A percentile compares a stretch with the other conserved stretches of the same genome.
phyloP scores from a whole-genome alignment of 2,113 vertebrate species.

The Phoxinus phoxinus region DNA sequence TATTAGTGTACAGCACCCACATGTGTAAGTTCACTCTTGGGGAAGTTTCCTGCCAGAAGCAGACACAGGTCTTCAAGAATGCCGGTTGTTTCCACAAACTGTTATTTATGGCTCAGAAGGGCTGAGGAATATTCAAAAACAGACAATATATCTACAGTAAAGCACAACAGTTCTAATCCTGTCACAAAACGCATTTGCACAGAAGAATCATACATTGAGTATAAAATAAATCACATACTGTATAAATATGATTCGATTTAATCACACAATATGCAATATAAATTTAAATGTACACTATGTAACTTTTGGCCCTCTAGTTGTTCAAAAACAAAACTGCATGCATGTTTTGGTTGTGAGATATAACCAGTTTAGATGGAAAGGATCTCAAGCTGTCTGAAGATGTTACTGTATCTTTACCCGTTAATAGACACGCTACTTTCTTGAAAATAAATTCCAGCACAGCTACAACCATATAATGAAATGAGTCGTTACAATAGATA shows the following conservation, averaged over 20 bases:
- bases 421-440: no score
- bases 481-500: no score
- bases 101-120: neutral
- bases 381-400: no score
- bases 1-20: neutral
- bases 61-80: slow-evolving; percentile 26
- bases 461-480: no score
- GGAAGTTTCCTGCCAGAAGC: slow-evolving; percentile 11
- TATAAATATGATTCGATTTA: neutral
- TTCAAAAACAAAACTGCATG: no score
- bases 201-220: neutral
- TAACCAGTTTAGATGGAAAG: no score
- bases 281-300: no score
- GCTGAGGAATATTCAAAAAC: neutral
- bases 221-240: neutral
- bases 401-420: no score
- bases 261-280: neutral
- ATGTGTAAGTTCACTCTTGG: neutral
- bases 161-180: neutral
- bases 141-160: neutral
- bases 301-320: no score
- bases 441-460: no score
- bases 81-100: slow-evolving; percentile 20
- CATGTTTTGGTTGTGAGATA: no score
- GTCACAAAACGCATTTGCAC: neutral